A percentile compares a stretch with the other conserved stretches of the same genome.
phyloP scores from a whole-genome alignment of 1,140 invertebrate genomes.

The Diabrotica virgifera region DNA sequence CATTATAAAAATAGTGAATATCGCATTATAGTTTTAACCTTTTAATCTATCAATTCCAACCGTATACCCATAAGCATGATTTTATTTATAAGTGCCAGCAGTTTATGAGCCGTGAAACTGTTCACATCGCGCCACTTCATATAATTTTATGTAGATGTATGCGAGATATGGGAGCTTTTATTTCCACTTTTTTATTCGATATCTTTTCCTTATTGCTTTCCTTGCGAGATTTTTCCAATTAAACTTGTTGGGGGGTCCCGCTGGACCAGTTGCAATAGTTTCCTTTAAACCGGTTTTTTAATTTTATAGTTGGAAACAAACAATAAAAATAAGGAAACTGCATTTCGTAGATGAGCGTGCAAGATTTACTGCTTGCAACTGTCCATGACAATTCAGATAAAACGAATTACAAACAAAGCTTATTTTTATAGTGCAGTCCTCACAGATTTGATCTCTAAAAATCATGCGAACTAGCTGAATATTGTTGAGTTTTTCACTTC shows the following conservation, averaged over 20 bases:
- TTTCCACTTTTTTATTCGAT: slow-evolving; percentile 8
- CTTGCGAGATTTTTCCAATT: slow-evolving; percentile 8
- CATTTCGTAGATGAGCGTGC: too few species aligned
- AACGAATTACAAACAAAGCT: too few species aligned
- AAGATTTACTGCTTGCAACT: too few species aligned
- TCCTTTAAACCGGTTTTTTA: background rate
- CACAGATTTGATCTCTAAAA: too few species aligned
- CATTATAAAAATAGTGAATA: slow-evolving; percentile 26
- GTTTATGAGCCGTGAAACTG: slow-evolving; percentile 22
- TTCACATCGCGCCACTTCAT: slow-evolving; percentile 21
- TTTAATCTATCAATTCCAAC: slow-evolving; percentile 28
- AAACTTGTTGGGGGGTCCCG: background rate
- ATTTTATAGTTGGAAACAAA: background rate
- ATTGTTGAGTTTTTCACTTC: too few species aligned
- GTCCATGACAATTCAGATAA: too few species aligned
- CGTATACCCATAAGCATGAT: slow-evolving; percentile 18
- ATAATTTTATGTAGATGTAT: slow-evolving; percentile 29
- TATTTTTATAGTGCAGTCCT: too few species aligned
- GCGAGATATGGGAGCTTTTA: slow-evolving; percentile 16
- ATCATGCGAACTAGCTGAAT: too few species aligned
- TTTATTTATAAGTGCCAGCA: slow-evolving; percentile 18
- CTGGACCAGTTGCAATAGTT: background rate
- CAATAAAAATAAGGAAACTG: too few species aligned
- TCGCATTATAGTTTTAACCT: slow-evolving; percentile 23
- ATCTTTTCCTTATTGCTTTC: background rate